phyloP scores from a whole-genome alignment of 2,113 vertebrate species.

The Sorex araneus region DNA sequence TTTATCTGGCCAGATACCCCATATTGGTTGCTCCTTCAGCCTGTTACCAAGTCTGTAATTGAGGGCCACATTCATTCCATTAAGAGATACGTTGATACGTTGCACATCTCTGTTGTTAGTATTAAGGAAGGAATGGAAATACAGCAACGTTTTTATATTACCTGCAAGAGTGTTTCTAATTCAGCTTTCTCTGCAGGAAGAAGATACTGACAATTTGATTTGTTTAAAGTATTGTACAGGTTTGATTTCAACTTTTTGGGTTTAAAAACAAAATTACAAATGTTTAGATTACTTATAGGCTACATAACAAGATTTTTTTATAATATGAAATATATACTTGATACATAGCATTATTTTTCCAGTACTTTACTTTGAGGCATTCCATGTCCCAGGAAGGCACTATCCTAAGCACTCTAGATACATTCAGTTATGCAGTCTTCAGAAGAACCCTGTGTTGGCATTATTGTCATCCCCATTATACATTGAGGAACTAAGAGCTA shows the following conservation, averaged over 20 bases:
- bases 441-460: neutral
- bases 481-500: neutral
- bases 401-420: slow-evolving; percentile 30
- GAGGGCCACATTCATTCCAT: slow-evolving; percentile 72
- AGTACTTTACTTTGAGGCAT: slow-evolving; percentile 39
- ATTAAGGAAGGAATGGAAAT: slow-evolving; percentile 74
- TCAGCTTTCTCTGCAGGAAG: slow-evolving; percentile 73
- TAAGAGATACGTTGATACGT: slow-evolving; percentile 63
- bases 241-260: slow-evolving; percentile 79
- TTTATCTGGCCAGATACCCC: slow-evolving; percentile 79
- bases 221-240: slow-evolving; percentile 79
- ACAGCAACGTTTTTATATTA: slow-evolving; percentile 82
- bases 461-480: slow-evolving; percentile 1
- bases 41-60: slow-evolving; percentile 76
- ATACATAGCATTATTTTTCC: slow-evolving; percentile 51
- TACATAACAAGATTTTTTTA: slow-evolving; percentile 65
- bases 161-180: slow-evolving; percentile 74
- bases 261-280: slow-evolving; percentile 77
- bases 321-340: slow-evolving; percentile 29
- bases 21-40: slow-evolving; percentile 78
- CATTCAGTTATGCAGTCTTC: slow-evolving; percentile 30
- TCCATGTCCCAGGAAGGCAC: neutral
- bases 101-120: slow-evolving; percentile 61
- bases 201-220: slow-evolving; percentile 71
- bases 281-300: slow-evolving; percentile 71